Conservation (phyloP, 2,797 vertebrate species). For the Sternotherus odoratus region DNA sequence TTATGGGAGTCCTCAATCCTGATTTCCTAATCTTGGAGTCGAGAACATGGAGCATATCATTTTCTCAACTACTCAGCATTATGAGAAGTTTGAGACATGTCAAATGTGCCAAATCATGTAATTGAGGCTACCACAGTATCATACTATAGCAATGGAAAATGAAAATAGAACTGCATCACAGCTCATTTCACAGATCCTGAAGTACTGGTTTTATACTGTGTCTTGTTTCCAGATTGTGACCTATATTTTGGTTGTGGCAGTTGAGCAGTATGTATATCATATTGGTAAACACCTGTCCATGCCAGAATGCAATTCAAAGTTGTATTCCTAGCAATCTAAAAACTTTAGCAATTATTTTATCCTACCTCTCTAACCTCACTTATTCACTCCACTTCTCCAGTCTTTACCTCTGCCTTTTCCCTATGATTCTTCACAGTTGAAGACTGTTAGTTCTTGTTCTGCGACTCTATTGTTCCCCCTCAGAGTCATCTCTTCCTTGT, state of each 20-base stretch:
- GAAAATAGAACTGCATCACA: constrained; percentile 5
- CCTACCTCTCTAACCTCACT: not conserved
- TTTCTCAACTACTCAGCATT: not conserved
- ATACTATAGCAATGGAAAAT: not conserved
- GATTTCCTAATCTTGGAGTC: not conserved
- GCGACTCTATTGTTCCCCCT: not conserved
- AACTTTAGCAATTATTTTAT: not conserved
- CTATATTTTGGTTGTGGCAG: not conserved
- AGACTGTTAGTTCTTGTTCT: constrained; percentile 1
- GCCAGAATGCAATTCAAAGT: not conserved
- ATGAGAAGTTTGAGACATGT: not conserved
- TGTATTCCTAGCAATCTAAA: not conserved
- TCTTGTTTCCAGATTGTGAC: not conserved
- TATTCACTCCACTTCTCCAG: not conserved
- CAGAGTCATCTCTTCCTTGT: not conserved
- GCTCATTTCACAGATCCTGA: not conserved
- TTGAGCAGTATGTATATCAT: fast-evolving
- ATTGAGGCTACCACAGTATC: not conserved
- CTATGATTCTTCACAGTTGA: not conserved
- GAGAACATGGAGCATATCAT: not conserved
- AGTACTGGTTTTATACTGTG: not conserved
- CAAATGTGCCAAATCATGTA: not conserved
- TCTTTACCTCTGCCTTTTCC: not conserved
- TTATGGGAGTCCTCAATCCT: not conserved
- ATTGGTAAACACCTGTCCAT: not conserved